Evolutionary conservation across 2,113 vertebrate genomes (phyloP).

Genomic region (Ictalurus punctatus): DNA sequence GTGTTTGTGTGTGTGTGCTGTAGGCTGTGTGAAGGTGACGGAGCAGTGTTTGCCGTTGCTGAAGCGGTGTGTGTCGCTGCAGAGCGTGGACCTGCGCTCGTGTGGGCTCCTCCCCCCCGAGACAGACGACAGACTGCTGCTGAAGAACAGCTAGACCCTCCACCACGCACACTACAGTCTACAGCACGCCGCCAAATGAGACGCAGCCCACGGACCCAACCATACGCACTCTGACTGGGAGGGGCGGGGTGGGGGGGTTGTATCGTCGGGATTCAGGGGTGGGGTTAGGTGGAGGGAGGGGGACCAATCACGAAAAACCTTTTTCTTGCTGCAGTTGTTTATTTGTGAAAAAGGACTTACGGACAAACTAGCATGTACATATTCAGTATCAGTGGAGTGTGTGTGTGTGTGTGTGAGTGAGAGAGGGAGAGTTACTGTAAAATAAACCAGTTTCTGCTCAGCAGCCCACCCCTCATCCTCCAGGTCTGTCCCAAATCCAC

Average conservation of each 20-base stretch:
- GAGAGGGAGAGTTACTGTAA: constrained; percentile 69
- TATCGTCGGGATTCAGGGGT: not conserved
- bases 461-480: constrained; percentile 32
- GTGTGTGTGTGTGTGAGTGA: constrained; percentile 62
- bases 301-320: constrained; percentile 18
- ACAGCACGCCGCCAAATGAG: constrained; percentile 4
- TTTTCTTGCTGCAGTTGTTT: constrained; percentile 32
- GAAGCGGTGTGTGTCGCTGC: constrained; percentile 80
- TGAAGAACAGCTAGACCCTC: constrained; percentile 84
- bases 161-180: constrained; percentile 37
- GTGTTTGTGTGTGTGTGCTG: constrained; percentile 18
- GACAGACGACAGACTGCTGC: constrained; percentile 82
- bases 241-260: not conserved
- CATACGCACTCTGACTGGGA: not conserved
- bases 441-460: constrained; percentile 56
- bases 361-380: constrained; percentile 69
- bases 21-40: constrained; percentile 86
- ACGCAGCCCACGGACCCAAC: not conserved
- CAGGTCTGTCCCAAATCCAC: not conserved
- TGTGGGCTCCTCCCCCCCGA: constrained; percentile 81
- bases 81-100: constrained; percentile 81
- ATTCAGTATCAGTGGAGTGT: constrained; percentile 70
- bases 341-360: constrained; percentile 49
- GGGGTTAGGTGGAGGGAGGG: not conserved
- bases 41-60: constrained; percentile 81